Evolutionary conservation across 2,888 invertebrate species (phyloP).

Genomic region (Stenurella melanura): DNA sequence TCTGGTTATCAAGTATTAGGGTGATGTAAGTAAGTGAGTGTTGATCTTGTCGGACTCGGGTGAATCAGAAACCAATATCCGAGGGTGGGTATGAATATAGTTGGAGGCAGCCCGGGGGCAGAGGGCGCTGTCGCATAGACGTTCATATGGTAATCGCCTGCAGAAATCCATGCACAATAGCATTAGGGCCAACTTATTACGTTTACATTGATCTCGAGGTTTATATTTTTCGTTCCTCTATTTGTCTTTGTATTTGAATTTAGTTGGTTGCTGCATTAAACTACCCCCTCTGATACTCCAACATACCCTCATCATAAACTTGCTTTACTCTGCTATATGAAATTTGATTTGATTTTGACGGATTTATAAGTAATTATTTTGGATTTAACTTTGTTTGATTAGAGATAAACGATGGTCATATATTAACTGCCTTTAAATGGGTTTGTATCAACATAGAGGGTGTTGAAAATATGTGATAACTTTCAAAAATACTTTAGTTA

Average conservation of each 20-base stretch:
- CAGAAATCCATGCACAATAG: slow-evolving; percentile 73
- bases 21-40: slow-evolving; percentile 68
- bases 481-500: too few relatives aligned
- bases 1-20: slow-evolving; percentile 49
- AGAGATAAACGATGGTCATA: slow-evolving; percentile 36
- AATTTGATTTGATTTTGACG: slow-evolving; percentile 61
- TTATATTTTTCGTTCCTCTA: slow-evolving; percentile 73
- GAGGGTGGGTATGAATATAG: slow-evolving; percentile 67
- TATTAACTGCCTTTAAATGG: slow-evolving; percentile 29
- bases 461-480: not conserved
- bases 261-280: slow-evolving; percentile 66
- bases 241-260: slow-evolving; percentile 74
- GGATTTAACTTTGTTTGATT: slow-evolving; percentile 54
- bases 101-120: slow-evolving; percentile 66
- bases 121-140: slow-evolving; percentile 67
- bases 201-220: slow-evolving; percentile 74
- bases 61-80: slow-evolving; percentile 74
- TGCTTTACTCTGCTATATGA: slow-evolving; percentile 47
- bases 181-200: slow-evolving; percentile 74
- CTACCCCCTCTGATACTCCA: slow-evolving; percentile 52
- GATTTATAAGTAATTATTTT: slow-evolving; percentile 60
- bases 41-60: slow-evolving; percentile 72
- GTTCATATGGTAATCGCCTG: slow-evolving; percentile 74
- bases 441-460: slow-evolving; percentile 15
- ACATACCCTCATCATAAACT: slow-evolving; percentile 43